Conservation (phyloP, 2,888 invertebrate genomes). For the Saturnia pavonia region DNA sequence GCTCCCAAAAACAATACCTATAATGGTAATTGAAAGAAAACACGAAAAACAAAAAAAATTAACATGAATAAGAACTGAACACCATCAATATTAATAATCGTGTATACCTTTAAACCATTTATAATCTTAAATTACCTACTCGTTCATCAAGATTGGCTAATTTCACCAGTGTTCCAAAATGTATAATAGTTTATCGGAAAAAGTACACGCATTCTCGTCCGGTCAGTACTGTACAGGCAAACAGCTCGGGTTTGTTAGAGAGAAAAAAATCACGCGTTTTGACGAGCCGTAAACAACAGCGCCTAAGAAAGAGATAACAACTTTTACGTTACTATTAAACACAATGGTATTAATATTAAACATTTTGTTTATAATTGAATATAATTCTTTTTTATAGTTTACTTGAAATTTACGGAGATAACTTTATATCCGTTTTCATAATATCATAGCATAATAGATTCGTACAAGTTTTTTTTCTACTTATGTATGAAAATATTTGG, state of each 20-base stretch:
- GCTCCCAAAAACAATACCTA: too few species aligned
- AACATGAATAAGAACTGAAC: too few species aligned
- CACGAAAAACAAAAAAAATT: too few species aligned
- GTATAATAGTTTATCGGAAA: neutral
- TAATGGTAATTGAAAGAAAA: too few species aligned
- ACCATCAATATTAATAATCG: too few species aligned
- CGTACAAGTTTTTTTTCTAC: neutral
- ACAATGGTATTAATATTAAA: slow-evolving; percentile 48
- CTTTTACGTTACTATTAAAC: slow-evolving; percentile 63
- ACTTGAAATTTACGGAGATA: neutral
- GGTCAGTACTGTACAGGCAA: neutral
- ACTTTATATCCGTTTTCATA: neutral
- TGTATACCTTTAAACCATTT: neutral
- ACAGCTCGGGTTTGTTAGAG: neutral
- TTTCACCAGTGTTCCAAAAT: neutral
- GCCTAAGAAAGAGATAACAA: slow-evolving; percentile 82
- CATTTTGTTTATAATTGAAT: slow-evolving; percentile 27
- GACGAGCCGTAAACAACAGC: slow-evolving; percentile 73
- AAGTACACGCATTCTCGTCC: too few species aligned
- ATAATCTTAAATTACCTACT: neutral
- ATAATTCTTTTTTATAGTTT: neutral
- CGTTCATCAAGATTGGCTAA: neutral
- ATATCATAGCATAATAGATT: neutral
- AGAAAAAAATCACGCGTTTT: slow-evolving; percentile 48
- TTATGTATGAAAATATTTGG: neutral